These are phyloP conservation scores for Xiphophorus couchianus DNA, from an alignment of 2,113 vertebrate species.

Conservation along the genomic window DNA sequence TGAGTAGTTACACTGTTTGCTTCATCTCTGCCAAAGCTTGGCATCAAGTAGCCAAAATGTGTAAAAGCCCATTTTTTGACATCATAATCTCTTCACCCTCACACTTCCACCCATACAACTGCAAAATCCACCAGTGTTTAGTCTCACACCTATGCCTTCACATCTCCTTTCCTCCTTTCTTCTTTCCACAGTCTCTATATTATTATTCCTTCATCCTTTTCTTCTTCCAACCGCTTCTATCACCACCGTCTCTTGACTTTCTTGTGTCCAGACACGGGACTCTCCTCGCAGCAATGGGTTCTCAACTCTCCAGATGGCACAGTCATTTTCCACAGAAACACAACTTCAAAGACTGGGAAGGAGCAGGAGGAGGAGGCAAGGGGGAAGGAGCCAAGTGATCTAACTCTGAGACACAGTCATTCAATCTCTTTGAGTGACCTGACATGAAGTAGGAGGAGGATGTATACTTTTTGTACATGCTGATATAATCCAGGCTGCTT, in stretches of 20 bases:
- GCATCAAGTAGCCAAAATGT: conserved; percentile 37
- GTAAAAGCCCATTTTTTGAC: conserved; percentile 29
- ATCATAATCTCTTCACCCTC: conserved; percentile 31
- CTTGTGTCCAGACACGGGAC: conserved; percentile 40
- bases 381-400: conserved; percentile 23
- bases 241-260: conserved; percentile 12
- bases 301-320: conserved; percentile 67
- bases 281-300: conserved; percentile 36
- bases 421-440: conserved; percentile 19
- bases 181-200: conserved; percentile 10
- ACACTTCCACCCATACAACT: conserved; percentile 31
- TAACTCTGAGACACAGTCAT: conserved; percentile 15
- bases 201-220: conserved; percentile 10
- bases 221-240: conserved; percentile 21
- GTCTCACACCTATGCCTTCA: conserved; percentile 9
- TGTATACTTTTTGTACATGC: neutral
- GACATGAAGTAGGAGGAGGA: neutral
- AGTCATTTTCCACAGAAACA: conserved; percentile 52
- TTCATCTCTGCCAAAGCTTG: conserved; percentile 52
- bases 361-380: neutral
- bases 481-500: neutral
- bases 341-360: conserved; percentile 57
- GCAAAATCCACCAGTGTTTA: conserved; percentile 35
- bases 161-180: conserved; percentile 19
- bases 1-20: conserved; percentile 51